Conservation (phyloP, 2,113 vertebrate genomes). For the Casuarius casuarius region DNA sequence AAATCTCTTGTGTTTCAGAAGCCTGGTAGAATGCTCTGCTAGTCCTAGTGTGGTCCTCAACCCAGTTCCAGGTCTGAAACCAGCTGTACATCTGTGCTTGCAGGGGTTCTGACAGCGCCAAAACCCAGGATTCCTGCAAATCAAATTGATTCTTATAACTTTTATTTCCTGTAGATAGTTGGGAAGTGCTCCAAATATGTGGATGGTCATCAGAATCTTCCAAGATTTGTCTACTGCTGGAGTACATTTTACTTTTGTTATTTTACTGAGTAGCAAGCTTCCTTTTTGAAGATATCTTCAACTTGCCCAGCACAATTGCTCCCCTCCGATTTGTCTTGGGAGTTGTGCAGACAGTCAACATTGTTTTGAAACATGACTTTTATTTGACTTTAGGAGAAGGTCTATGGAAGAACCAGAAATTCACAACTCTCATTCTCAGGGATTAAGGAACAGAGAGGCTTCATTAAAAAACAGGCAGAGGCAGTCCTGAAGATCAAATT, state of each 20-base stretch:
- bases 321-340: not conserved
- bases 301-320: rapidly evolving
- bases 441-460: not conserved
- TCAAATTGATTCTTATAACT: not conserved
- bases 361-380: not conserved
- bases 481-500: not conserved
- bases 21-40: not conserved
- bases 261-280: not conserved
- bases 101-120: not conserved
- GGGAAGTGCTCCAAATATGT: rapidly evolving
- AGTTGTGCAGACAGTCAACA: not conserved
- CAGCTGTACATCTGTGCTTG: not conserved
- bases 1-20: not conserved
- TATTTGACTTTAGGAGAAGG: not conserved
- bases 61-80: not conserved
- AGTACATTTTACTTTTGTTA: not conserved
- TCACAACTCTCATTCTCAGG: not conserved
- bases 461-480: not conserved
- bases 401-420: not conserved
- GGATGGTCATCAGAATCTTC: not conserved
- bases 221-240: not conserved
- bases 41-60: rapidly evolving
- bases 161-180: not conserved
- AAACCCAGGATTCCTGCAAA: not conserved
- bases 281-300: not conserved